Evolutionary conservation across 2,888 invertebrate species (phyloP).

Genomic region (Rosalia funebris): DNA sequence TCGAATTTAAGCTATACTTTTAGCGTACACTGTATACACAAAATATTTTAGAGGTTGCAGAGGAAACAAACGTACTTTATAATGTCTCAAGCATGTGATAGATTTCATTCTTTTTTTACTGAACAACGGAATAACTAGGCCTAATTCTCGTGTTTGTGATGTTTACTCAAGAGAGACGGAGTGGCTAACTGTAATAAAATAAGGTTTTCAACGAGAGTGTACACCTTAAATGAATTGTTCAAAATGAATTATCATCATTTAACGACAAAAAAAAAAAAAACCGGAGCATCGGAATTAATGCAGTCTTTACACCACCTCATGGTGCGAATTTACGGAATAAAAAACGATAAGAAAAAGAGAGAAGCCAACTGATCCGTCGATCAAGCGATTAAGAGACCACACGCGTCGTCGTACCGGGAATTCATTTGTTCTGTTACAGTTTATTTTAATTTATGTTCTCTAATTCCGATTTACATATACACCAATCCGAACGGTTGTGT

Average conservation of each 20-base stretch:
- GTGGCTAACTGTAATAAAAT: too few species aligned
- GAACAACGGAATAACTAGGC: too few species aligned
- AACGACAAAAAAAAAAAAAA: not conserved
- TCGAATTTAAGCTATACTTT: too few species aligned
- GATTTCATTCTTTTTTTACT: too few species aligned
- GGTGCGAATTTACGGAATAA: not conserved
- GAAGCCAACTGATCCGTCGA: slow-evolving; percentile 2
- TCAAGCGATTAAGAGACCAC: slow-evolving; percentile 6
- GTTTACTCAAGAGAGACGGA: too few species aligned
- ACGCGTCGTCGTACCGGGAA: not conserved
- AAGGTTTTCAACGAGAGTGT: too few species aligned
- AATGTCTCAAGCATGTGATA: too few species aligned
- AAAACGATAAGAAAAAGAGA: not conserved
- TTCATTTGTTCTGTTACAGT: slow-evolving; percentile 5
- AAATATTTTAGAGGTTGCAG: too few species aligned
- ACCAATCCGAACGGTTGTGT: too few species aligned
- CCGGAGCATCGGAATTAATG: not conserved
- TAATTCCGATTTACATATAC: slow-evolving; percentile 5
- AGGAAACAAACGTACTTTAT: too few species aligned
- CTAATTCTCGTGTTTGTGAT: too few species aligned
- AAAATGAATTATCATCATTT: not conserved
- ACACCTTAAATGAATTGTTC: not conserved
- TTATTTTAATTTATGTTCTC: slow-evolving; percentile 8
- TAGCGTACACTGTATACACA: too few species aligned
- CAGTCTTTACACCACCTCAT: not conserved